phyloP scores from a whole-genome alignment of 2,797 vertebrate species.

The Gephyroberyx darwinii region DNA sequence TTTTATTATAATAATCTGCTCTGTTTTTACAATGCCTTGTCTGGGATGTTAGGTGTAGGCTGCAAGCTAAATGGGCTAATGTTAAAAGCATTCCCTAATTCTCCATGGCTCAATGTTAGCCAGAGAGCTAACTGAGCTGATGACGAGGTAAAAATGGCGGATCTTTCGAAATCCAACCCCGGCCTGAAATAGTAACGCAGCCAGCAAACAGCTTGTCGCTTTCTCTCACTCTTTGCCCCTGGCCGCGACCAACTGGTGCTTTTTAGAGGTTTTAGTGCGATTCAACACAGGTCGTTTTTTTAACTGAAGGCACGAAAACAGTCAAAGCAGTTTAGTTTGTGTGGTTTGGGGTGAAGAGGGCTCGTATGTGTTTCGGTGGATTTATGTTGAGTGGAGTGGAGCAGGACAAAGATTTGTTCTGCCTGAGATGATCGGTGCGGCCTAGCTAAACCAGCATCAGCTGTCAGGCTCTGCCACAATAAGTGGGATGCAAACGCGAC shows the following conservation, averaged over 20 bases:
- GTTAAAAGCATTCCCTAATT: neutral
- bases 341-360: conserved; percentile 6
- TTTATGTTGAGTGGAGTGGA: conserved; percentile 59
- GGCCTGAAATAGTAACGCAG: conserved; percentile 86
- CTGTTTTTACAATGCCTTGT: neutral
- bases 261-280: neutral
- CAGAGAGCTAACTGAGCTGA: conserved; percentile 80
- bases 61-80: neutral
- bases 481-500: neutral
- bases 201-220: conserved; percentile 38
- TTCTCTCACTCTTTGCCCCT: conserved; percentile 24
- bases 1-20: neutral
- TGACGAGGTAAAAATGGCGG: conserved; percentile 98
- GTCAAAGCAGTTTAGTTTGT: conserved; percentile 6
- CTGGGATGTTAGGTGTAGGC: no score
- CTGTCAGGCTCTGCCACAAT: conserved; percentile 60
- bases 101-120: conserved; percentile 64
- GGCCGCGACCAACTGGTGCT: neutral
- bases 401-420: conserved; percentile 68
- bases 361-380: conserved; percentile 52
- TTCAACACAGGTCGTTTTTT: neutral
- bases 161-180: conserved; percentile 98
- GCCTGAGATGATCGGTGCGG: conserved; percentile 60
- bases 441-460: conserved; percentile 61
- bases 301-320: neutral